Conservation (phyloP, 2,113 vertebrate genomes). For the Grallaria varia region DNA sequence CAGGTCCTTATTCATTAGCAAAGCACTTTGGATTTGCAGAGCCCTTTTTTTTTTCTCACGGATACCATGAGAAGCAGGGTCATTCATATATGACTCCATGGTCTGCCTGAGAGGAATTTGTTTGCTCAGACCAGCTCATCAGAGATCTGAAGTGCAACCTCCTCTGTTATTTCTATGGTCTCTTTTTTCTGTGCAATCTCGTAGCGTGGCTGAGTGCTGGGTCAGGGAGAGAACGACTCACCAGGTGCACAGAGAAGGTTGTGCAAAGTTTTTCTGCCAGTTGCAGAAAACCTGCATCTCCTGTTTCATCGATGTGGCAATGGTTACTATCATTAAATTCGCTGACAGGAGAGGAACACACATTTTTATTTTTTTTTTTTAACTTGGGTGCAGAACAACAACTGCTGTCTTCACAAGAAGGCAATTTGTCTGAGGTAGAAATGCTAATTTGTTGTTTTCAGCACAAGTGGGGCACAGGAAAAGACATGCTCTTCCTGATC, state of each 20-base stretch:
- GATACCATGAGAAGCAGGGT: background rate
- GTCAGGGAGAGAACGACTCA: background rate
- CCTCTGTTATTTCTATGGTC: background rate
- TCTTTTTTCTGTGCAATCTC: background rate
- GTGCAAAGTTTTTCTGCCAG: background rate
- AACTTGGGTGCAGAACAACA: background rate
- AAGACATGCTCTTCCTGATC: background rate
- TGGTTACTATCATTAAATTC: background rate
- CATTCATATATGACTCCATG: background rate
- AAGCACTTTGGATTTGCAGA: background rate
- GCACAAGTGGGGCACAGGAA: background rate
- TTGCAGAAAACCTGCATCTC: background rate
- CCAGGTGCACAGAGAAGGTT: background rate
- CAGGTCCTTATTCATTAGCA: background rate
- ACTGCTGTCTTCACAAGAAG: background rate
- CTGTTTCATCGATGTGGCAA: background rate
- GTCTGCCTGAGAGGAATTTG: background rate
- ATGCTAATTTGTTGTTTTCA: background rate
- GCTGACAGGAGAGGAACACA: background rate
- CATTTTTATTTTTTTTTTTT: background rate
- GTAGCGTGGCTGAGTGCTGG: no score
- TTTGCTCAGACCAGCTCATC: background rate
- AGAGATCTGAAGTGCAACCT: background rate
- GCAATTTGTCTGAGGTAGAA: background rate
- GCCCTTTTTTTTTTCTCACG: accelerated